A percentile compares a stretch with the other conserved stretches of the same genome.
phyloP scores from a whole-genome alignment of 2,113 vertebrate species.

The Strigops habroptila region DNA sequence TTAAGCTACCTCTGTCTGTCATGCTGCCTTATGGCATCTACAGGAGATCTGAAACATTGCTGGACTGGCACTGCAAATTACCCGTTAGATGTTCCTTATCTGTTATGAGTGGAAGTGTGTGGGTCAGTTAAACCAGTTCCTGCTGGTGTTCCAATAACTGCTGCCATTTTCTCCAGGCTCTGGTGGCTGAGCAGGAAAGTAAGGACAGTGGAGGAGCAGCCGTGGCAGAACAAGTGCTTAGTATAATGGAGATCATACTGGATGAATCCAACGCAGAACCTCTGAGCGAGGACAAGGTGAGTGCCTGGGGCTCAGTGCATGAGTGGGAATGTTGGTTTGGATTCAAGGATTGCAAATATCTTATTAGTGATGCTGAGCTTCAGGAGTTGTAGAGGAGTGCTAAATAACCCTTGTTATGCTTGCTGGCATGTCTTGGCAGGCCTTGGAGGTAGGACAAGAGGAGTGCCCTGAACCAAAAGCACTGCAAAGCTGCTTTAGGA shows the following conservation, averaged over 20 bases:
- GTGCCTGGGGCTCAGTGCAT: background rate
- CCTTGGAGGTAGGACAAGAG: background rate
- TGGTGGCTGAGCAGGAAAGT: conserved; percentile 97
- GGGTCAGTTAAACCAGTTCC: background rate
- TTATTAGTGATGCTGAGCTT: background rate
- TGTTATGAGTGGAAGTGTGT: background rate
- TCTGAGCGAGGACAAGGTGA: conserved; percentile 94
- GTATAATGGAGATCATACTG: conserved; percentile 99
- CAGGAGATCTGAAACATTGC: background rate
- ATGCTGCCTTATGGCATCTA: background rate
- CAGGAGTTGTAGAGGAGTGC: background rate
- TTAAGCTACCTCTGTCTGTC: background rate
- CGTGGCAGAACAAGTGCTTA: conserved; percentile 96
- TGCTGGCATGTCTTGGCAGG: background rate
- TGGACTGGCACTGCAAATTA: background rate
- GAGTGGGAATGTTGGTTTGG: background rate
- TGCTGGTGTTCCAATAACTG: background rate
- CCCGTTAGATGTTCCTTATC: background rate
- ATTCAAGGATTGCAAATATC: background rate
- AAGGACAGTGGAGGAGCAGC: conserved; percentile 96
- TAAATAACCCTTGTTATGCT: background rate
- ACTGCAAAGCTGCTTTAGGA: background rate
- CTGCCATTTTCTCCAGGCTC: conserved; percentile 72
- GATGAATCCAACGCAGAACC: conserved; percentile 97
- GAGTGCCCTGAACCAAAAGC: background rate